Evolutionary conservation across 53 echinoderm and acorn worm genomes (phyloP).

Genomic region (Holothuria leucospilota): DNA sequence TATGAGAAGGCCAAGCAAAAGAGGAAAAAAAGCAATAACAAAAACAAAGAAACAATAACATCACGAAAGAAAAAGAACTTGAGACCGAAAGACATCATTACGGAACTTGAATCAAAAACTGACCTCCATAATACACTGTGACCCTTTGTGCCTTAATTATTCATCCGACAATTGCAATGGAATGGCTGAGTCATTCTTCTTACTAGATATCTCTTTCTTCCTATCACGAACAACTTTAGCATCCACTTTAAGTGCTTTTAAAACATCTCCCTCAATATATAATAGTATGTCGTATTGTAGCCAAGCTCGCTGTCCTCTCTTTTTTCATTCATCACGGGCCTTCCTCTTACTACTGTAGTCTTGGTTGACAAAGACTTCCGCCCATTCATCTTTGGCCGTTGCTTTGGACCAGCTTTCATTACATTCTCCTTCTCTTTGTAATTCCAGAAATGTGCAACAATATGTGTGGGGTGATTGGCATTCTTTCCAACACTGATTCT

Average conservation of each 20-base stretch:
- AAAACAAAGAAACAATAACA: too few species aligned
- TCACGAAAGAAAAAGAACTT: too few species aligned
- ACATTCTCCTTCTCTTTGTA: slow-evolving; percentile 10
- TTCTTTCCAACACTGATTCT: neutral
- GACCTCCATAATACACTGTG: too few species aligned
- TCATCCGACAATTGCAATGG: too few species aligned
- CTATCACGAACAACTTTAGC: neutral
- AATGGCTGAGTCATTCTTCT: neutral
- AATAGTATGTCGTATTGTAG: too few species aligned
- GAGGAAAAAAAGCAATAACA: too few species aligned
- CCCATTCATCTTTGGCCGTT: neutral
- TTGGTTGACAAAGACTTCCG: neutral
- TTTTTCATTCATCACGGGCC: neutral
- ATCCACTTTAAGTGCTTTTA: neutral
- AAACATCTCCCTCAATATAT: too few species aligned
- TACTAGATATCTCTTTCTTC: neutral
- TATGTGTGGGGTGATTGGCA: slow-evolving; percentile 1
- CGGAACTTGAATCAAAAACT: too few species aligned
- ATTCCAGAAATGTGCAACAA: neutral
- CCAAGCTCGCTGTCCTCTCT: too few species aligned
- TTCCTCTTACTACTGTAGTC: neutral
- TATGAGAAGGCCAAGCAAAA: too few species aligned
- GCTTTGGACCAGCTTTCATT: neutral
- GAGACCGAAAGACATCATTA: too few species aligned
- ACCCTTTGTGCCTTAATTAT: too few species aligned